Evolutionary conservation across 1,140 invertebrate genomes (phyloP).

Genomic region (Leptinotarsa undecemlineata): DNA sequence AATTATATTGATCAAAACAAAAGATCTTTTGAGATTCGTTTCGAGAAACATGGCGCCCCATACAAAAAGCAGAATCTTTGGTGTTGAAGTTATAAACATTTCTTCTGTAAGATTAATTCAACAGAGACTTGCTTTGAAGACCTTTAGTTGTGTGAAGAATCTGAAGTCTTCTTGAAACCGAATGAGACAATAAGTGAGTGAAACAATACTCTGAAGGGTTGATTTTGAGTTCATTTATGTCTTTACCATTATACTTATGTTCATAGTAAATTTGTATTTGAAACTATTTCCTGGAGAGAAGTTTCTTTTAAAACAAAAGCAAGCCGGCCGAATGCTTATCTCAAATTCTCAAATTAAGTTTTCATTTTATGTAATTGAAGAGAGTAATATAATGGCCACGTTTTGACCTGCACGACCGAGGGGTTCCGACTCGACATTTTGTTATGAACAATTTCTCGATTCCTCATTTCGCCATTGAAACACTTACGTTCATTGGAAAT

Average conservation of each 20-base stretch:
- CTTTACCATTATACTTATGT: background rate
- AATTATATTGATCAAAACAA: no score
- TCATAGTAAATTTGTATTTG: background rate
- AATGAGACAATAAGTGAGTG: no score
- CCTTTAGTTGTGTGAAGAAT: no score
- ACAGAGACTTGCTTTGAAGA: no score
- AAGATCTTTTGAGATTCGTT: no score
- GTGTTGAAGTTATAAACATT: no score
- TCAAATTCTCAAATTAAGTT: conserved; percentile 28
- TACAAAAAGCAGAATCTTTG: no score
- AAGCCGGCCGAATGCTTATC: conserved; percentile 5
- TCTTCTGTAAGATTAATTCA: no score
- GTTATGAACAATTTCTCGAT: conserved; percentile 16
- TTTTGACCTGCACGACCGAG: conserved; percentile 31
- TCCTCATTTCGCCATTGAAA: background rate
- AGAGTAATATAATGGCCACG: conserved; percentile 29
- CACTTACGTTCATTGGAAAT: conserved; percentile 12
- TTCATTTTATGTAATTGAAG: conserved; percentile 23
- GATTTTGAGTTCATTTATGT: no score
- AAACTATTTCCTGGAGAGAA: background rate
- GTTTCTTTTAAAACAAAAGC: background rate
- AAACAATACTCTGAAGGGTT: no score
- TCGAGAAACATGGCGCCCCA: no score
- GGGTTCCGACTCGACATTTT: background rate
- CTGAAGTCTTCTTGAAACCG: no score